Conservation (phyloP, 2,797 vertebrate genomes). For the Catostomus latipinnis region DNA sequence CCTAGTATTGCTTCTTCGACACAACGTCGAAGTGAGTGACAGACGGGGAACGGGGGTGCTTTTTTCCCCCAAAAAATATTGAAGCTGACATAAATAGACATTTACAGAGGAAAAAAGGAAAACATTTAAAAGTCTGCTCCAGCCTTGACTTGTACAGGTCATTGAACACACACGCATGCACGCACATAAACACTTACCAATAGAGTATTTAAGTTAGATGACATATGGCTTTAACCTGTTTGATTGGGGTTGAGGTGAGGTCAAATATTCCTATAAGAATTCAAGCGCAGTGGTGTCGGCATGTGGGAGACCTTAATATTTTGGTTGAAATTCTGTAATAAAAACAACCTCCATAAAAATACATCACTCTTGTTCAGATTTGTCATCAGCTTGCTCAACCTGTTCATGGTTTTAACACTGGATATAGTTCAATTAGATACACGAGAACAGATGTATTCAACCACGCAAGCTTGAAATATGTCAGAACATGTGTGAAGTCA, state of each 20-base stretch:
- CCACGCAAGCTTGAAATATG: slow-evolving; percentile 68
- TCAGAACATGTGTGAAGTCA: slow-evolving; percentile 80
- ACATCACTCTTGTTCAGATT: slow-evolving; percentile 5
- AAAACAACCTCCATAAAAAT: neutral
- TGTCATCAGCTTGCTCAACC: slow-evolving; percentile 2
- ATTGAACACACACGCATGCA: slow-evolving; percentile 20
- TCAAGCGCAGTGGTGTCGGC: neutral
- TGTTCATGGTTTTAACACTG: slow-evolving; percentile 58
- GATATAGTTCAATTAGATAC: slow-evolving; percentile 67
- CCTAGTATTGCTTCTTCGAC: too few species aligned
- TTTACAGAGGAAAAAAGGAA: slow-evolving; percentile 38
- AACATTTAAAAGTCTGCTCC: slow-evolving; percentile 24
- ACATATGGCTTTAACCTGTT: slow-evolving; percentile 70
- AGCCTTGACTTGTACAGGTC: slow-evolving; percentile 66
- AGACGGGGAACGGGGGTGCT: too few species aligned
- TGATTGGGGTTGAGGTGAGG: slow-evolving; percentile 20
- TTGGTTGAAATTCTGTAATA: neutral
- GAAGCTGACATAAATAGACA: neutral
- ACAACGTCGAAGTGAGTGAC: too few species aligned
- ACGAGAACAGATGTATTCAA: slow-evolving; percentile 59
- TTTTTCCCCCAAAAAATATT: too few species aligned
- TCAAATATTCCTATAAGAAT: slow-evolving; percentile 7
- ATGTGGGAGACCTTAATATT: neutral
- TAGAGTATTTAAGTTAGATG: slow-evolving; percentile 59
- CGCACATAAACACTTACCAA: slow-evolving; percentile 25